Base-by-base conservation (phyloP, 2,113 vertebrate genomes). In the Vanacampus margaritifer region DNA sequence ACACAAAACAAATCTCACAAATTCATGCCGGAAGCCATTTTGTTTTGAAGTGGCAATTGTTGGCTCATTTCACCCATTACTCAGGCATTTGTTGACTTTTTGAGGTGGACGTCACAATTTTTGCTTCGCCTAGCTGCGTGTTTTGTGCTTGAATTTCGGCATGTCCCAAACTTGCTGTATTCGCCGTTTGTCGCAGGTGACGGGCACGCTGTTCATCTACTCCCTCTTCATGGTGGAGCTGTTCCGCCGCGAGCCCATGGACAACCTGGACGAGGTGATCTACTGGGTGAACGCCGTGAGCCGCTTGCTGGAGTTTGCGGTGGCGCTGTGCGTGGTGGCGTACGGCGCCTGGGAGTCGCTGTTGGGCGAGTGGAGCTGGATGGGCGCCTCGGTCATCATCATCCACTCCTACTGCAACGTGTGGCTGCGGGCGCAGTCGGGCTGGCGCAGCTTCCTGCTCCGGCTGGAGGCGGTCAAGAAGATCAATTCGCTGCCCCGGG, bases 391-490 rank as follows among this genome's bases (percentile, higher is more conserved):
- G 0, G 91, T 95, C 76, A 93, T 95, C 39, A 89, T 94, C 79
- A 88, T 95, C 80, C 94, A 95, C 85, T 94, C 92, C 0, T 95
- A 95, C 86, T 94, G 94, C 86, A 95, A 95, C 35, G 93, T 95
- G 5, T 95, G 94, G 94, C 91, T 95, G 68, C 80, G 94, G 0
- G 94, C 94, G 3, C 94, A 89, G 78, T 91, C 92, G 0, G 94
- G 94, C 78, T 95, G 94, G 94, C 89, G 70, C 80, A 95, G 93
- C 87, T 94, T 95, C 75, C 84, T 94, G 77, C 91, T 95, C 54
- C 77, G 94, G 17, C 90, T 91, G 17, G 92, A 94, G 75, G 94
- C 94, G 0, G 92, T 93, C n/a, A 89, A 90, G 68, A 95, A 94
- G 86, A 94, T 95, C 84, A 89, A 77, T 84, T 90, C 89, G 1